A percentile compares a stretch with the other conserved stretches of the same genome.
Conservation (phyloP, 2,113 vertebrate genomes). For the Hippocampus mohnikei region DNA sequence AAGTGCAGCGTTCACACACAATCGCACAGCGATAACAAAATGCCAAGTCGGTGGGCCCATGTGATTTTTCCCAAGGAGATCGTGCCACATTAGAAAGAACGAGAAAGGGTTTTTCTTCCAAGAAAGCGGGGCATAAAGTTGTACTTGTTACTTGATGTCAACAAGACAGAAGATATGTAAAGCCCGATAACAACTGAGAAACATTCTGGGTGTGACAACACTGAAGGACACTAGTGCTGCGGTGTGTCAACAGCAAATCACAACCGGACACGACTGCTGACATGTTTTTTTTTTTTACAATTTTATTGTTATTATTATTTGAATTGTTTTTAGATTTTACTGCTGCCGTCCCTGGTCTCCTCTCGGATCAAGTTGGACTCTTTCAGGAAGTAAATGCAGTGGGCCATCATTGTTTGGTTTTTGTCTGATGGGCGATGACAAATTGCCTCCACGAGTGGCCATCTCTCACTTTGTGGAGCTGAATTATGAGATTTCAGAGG, state of each 20-base stretch:
- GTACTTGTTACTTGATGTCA: slow-evolving; percentile 3
- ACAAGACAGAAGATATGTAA: slow-evolving; percentile 50
- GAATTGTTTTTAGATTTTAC: too few relatives aligned
- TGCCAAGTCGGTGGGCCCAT: slow-evolving; percentile 27
- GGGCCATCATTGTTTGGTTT: too few relatives aligned
- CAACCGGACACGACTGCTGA: background rate
- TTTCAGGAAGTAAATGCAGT: too few relatives aligned
- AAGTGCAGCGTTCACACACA: slow-evolving; percentile 32
- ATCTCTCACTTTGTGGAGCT: too few relatives aligned
- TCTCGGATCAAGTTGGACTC: too few relatives aligned
- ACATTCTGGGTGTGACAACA: slow-evolving; percentile 24
- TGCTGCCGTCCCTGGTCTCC: too few relatives aligned
- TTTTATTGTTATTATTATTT: too few relatives aligned
- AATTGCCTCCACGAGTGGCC: too few relatives aligned
- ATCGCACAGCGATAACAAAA: slow-evolving; percentile 37
- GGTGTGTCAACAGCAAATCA: background rate
- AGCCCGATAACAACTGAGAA: slow-evolving; percentile 35
- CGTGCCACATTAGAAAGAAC: slow-evolving; percentile 23
- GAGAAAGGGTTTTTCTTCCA: slow-evolving; percentile 37
- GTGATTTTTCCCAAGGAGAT: slow-evolving; percentile 55
- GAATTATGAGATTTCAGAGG: too few relatives aligned
- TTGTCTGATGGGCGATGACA: too few relatives aligned
- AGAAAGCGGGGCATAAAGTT: slow-evolving; percentile 14
- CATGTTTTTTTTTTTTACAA: too few relatives aligned
- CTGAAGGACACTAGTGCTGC: background rate